Base-by-base conservation (phyloP, 2,888 invertebrate genomes). In the Agonum fuliginosum region DNA sequence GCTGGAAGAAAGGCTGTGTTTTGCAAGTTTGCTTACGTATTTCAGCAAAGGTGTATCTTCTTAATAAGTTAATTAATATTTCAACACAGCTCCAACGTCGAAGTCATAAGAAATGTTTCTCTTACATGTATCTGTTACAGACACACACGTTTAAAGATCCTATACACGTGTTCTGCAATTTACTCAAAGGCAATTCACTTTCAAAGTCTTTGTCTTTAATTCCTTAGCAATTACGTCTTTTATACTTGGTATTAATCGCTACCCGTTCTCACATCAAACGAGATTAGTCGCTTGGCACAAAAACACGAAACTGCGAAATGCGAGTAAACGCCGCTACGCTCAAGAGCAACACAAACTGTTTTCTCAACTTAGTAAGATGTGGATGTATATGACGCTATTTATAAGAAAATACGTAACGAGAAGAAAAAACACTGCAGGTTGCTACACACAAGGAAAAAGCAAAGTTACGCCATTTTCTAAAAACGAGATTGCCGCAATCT, bases 141-240 rank as follows among this genome's bases (percentile, higher is more conserved):
- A 70, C 43, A 62, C 62, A 27, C 34, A 62, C 14, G 22, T 46
- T 67, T 17, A 46, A 27, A 41, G 70, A 46, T 70, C 10, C 14
- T 46, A n/a, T n/a, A 17, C 72, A 54, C 72, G 72, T 72, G 54
- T 72, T 34, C 8, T 37, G 24, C 51, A 54, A 37, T 72, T 54
- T 54, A 58, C 72, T 54, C 72, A 54, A 72, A 72, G 54, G 72
- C 58, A 37, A 54, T 72, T 72, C 54, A n/a, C 12, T 48, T 54
- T 58, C 72, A 58, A 54, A 72, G 72, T 72, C 72, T 72, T 58
- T 72, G 72, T 72, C 54, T 72, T 72, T 72, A 72, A 72, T 72
- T 72, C 58, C 54, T 72, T 54, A 72, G 72, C 72, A 72, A 72
- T 72, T 72, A 72, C 72, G 72, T 72, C 72, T 72, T 72, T 72